Evolutionary conservation across 2,797 vertebrate genomes (phyloP).

Genomic region (Etheostoma nigrum): DNA sequence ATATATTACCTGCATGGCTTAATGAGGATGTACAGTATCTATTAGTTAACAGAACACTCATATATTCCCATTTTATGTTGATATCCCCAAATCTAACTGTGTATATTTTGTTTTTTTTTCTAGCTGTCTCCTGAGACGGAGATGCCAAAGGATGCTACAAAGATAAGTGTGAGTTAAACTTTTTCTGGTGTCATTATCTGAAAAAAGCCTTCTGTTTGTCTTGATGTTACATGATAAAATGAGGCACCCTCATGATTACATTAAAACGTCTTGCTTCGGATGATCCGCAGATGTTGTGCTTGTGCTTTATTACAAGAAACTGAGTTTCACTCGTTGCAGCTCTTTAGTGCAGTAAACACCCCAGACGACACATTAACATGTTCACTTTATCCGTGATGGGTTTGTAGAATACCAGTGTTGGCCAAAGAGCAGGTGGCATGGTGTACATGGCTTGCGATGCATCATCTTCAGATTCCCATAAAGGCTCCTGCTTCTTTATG

Average conservation of each 20-base stretch:
- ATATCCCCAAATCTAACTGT: background rate
- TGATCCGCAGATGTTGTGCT: slow-evolving; percentile 46
- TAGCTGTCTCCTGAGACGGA: slow-evolving; percentile 92
- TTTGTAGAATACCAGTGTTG: slow-evolving; percentile 40
- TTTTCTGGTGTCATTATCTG: slow-evolving; percentile 16
- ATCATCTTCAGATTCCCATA: slow-evolving; percentile 55
- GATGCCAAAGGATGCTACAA: slow-evolving; percentile 92
- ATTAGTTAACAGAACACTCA: background rate
- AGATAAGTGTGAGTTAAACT: slow-evolving; percentile 95
- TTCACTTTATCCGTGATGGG: slow-evolving; percentile 36
- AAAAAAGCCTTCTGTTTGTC: slow-evolving; percentile 29
- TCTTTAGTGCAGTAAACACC: background rate
- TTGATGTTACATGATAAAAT: slow-evolving; percentile 25
- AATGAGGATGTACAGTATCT: background rate
- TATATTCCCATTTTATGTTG: slow-evolving; percentile 3
- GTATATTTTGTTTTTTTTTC: slow-evolving; percentile 29
- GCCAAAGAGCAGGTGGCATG: slow-evolving; percentile 33
- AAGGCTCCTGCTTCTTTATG: slow-evolving; percentile 52
- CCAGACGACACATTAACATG: slow-evolving; percentile 22
- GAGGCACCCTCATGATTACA: slow-evolving; percentile 30
- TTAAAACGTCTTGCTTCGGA: slow-evolving; percentile 33
- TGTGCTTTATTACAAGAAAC: slow-evolving; percentile 8
- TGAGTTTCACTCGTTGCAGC: slow-evolving; percentile 10
- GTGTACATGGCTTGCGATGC: slow-evolving; percentile 36
- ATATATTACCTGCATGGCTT: background rate